Conservation (phyloP, 2,888 invertebrate species). For the Microdon myrmicae region DNA sequence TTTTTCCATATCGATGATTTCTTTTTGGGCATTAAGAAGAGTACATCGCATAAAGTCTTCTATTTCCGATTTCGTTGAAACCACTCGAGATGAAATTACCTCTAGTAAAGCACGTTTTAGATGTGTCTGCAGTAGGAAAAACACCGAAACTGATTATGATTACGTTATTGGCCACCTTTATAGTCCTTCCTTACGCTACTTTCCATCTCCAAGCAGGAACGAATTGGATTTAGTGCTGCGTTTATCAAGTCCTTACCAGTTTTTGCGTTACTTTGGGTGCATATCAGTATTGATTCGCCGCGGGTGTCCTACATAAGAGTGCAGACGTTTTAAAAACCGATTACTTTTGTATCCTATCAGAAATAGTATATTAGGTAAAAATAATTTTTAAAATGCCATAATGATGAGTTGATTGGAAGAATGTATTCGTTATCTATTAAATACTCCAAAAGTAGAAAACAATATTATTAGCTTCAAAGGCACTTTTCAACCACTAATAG, state of each 20-base stretch:
- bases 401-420: no score
- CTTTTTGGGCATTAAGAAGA: constrained; percentile 68
- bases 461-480: constrained; percentile 1
- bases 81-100: constrained; percentile 89
- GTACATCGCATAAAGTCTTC: constrained; percentile 83
- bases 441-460: constrained; percentile 7
- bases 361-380: no score
- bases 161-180: not conserved
- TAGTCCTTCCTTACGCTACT: constrained; percentile 69
- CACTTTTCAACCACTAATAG: no score
- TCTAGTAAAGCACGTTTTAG: constrained; percentile 80
- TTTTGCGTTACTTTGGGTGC: constrained; percentile 78
- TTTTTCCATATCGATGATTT: constrained; percentile 12
- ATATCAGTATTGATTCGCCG: constrained; percentile 93
- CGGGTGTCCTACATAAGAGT: constrained; percentile 67
- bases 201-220: constrained; percentile 81
- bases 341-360: no score
- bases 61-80: constrained; percentile 77
- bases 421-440: no score
- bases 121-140: constrained; percentile 64
- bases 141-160: not conserved
- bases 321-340: no score
- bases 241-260: constrained; percentile 78
- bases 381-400: no score
- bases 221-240: constrained; percentile 76